A percentile compares a stretch with the other conserved stretches of the same genome.
Conservation (phyloP, 2,113 vertebrate species). For the Arizona elegans region DNA sequence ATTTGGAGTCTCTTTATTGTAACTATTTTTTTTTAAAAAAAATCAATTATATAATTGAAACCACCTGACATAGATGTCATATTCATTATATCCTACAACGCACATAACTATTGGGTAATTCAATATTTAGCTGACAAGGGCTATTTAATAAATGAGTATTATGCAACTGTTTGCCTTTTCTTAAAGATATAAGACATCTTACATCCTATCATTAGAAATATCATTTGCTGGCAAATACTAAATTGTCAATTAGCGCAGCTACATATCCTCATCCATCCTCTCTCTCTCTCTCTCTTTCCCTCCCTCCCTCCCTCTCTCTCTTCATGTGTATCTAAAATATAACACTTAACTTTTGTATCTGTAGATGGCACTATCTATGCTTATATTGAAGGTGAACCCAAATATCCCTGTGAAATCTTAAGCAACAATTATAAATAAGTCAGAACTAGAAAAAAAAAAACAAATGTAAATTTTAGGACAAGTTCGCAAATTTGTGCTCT, state of each 20-base stretch:
- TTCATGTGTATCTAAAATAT: conserved; percentile 14
- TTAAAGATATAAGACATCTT: conserved; percentile 56
- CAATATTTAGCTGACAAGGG: conserved; percentile 60
- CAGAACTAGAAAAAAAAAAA: neutral
- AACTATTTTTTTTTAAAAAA: neutral
- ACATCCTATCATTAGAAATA: conserved; percentile 55
- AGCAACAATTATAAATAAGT: conserved; percentile 17
- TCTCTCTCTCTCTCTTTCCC: too few species aligned
- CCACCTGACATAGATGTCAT: conserved; percentile 55
- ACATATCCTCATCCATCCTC: neutral
- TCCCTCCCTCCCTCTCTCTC: fast-evolving
- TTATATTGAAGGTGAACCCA: conserved; percentile 36
- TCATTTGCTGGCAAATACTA: conserved; percentile 43
- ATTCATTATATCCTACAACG: conserved; percentile 58
- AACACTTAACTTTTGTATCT: conserved; percentile 58
- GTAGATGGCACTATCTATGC: conserved; percentile 75
- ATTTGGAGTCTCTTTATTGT: conserved; percentile 53
- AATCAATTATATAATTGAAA: conserved; percentile 59
- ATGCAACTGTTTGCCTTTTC: conserved; percentile 60
- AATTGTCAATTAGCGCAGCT: conserved; percentile 33
- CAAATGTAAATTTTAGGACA: neutral
- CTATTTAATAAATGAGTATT: conserved; percentile 46
- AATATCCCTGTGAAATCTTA: conserved; percentile 26
- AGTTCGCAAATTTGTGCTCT: neutral
- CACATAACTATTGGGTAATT: conserved; percentile 47